Percentiles rank a stretch among this genome's conserved stretches.
These are phyloP conservation scores for Herpailurus yagouaroundi DNA, from an alignment of 2,113 vertebrate genomes.

Conservation along the genomic window DNA sequence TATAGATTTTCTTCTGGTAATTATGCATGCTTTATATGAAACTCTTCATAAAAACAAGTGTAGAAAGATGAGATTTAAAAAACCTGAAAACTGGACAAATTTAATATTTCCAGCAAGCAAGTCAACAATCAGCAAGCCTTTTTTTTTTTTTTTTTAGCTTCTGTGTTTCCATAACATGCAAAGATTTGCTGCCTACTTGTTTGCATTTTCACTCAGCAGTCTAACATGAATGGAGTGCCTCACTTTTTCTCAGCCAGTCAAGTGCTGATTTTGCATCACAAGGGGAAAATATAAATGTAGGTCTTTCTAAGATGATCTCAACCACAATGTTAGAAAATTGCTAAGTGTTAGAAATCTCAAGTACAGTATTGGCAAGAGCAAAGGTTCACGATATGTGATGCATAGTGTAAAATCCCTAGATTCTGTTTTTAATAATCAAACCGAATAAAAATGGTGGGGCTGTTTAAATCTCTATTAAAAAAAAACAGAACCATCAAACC, in stretches of 20 bases:
- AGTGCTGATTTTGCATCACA: conserved; percentile 47
- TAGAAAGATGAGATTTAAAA: conserved; percentile 29
- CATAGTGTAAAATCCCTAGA: conserved; percentile 6
- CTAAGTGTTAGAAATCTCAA: conserved; percentile 65
- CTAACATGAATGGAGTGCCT: conserved; percentile 1
- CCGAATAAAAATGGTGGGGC: not conserved
- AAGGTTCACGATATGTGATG: conserved; percentile 12
- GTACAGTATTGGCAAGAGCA: conserved; percentile 3
- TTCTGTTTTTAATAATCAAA: conserved; percentile 51
- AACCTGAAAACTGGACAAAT: conserved; percentile 3
- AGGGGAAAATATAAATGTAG: conserved; percentile 70
- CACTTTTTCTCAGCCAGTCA: not conserved
- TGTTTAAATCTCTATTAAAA: conserved; percentile 3
- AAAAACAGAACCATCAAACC: not conserved
- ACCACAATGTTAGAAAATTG: conserved; percentile 60
- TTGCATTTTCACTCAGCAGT: conserved; percentile 65
- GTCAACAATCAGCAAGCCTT: not conserved
- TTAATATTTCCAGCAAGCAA: conserved; percentile 53
- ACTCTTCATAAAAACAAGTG: not conserved
- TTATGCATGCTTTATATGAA: not conserved
- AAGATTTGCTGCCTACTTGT: conserved; percentile 44
- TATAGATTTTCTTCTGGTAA: conserved; percentile 27
- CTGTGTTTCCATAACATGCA: not conserved
- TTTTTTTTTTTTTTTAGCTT: not conserved
- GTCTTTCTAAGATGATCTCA: conserved; percentile 61